Base-by-base conservation (phyloP, 2,797 vertebrate genomes). In the Pangasius djambal region DNA sequence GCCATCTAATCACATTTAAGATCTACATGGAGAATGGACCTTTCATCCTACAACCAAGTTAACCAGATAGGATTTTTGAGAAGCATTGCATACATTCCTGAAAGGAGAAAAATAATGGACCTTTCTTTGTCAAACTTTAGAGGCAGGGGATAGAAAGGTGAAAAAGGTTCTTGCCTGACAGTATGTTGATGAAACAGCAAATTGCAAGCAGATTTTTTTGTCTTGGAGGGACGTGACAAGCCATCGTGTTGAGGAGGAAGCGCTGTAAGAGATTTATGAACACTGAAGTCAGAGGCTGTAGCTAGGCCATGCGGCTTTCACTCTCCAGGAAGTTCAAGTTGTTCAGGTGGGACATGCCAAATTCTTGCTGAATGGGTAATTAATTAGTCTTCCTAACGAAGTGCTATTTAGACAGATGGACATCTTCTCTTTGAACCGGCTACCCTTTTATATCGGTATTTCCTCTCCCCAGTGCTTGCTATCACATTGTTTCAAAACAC, bases 11-110 rank as follows among this genome's bases (percentile, higher is more conserved):
- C 96, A 92, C 94, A 93, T 95, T 93, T 95, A 92, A 92, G 95
- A 96, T 96, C 95, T 95, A 93, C 92, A 89, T 75, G 87, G 92
- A 95, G 94, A 95, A 94, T 92, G 88, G 90, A 95, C 93, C 94
- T 97, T 97, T 96, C 93, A 96, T 96, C 96, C 93, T 93, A 93
- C 94, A 95, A 95, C 95, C 96, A 97, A 96, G 95, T 95, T 95
- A 97, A 96, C 95, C 96, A 94, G 93, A 89, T 89, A 88, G 93
- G 93, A 95, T 95, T 96, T 94, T 94, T 94, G 92, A 89, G 93
- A 95, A 93, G 93, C 94, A 96, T 96, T 96, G 94, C 95, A 94
- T 93, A 95, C 95, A 96, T 96, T 97, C 95, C 96, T 96, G 92
- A 95, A 95, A 93, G 93, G 88, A 93, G 90, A 94, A 94, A 91